These are phyloP conservation scores for Salminus brasiliensis DNA, from an alignment of 2,113 vertebrate genomes.

Conservation along the genomic window DNA sequence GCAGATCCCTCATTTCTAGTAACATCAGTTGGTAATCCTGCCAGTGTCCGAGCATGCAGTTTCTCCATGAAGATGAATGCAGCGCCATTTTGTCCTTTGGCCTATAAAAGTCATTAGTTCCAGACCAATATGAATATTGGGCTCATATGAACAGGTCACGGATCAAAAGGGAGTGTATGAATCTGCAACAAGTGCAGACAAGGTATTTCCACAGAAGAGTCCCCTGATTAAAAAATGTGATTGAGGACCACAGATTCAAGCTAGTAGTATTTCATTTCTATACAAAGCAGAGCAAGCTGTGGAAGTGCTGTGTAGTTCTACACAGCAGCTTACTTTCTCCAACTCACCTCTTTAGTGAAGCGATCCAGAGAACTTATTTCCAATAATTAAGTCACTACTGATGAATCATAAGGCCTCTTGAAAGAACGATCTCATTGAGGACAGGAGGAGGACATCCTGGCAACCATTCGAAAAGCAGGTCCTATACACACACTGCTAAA, in stretches of 20 bases:
- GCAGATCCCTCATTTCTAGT: not conserved
- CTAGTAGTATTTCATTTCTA: not conserved
- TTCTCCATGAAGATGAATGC: not conserved
- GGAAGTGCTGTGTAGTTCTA: not conserved
- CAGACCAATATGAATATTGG: not conserved
- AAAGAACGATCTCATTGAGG: not conserved
- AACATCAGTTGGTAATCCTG: not conserved
- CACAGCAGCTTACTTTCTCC: not conserved
- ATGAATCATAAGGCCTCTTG: not conserved
- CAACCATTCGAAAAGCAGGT: not conserved
- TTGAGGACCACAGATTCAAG: not conserved
- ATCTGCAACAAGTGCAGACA: constrained; percentile 10
- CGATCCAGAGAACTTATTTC: not conserved
- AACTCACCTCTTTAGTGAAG: not conserved
- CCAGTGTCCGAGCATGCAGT: not conserved
- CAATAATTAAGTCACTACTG: not conserved
- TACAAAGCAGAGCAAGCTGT: not conserved
- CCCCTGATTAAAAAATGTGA: not conserved
- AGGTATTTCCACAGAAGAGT: not conserved
- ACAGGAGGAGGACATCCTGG: not conserved
- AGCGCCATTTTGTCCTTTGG: not conserved
- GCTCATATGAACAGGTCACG: too few species aligned
- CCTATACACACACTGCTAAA: not conserved
- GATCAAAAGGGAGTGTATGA: not conserved
- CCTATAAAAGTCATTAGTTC: not conserved